phyloP scores from a whole-genome alignment of 2,113 vertebrate species.

The Seriola dumerili region DNA sequence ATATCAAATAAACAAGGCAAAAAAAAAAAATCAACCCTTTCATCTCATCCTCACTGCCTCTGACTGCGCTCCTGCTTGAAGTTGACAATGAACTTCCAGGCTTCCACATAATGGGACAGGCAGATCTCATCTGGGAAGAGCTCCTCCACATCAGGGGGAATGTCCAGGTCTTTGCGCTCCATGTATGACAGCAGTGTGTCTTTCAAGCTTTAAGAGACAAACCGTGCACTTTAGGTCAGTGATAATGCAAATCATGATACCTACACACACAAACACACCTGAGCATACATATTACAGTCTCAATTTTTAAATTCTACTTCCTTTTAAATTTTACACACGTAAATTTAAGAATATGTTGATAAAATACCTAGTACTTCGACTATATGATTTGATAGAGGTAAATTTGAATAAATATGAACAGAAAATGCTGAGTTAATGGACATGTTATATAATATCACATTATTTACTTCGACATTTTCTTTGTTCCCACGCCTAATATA shows the following conservation, averaged over 20 bases:
- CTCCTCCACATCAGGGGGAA: conserved; percentile 81
- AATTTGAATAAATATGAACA: background rate
- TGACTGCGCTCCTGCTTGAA: conserved; percentile 83
- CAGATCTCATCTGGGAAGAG: conserved; percentile 87
- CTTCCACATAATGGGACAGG: conserved; percentile 82
- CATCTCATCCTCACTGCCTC: conserved; percentile 49
- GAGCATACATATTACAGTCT: background rate
- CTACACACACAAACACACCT: background rate
- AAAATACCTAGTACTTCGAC: too few relatives aligned
- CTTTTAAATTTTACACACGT: background rate
- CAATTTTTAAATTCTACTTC: background rate
- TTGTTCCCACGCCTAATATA: background rate
- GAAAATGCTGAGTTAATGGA: background rate
- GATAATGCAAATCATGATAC: background rate
- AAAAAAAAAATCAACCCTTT: background rate
- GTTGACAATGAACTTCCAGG: conserved; percentile 87
- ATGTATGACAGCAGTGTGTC: conserved; percentile 85
- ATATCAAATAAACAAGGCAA: conserved; percentile 1
- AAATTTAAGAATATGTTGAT: background rate
- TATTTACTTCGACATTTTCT: background rate
- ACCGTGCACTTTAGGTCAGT: conserved; percentile 14
- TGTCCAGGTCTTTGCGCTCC: conserved; percentile 84
- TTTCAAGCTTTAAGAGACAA: conserved; percentile 86
- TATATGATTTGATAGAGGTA: background rate
- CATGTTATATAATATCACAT: background rate